phyloP scores from a whole-genome alignment of 2,888 invertebrate genomes.

The Lithosia quadra region DNA sequence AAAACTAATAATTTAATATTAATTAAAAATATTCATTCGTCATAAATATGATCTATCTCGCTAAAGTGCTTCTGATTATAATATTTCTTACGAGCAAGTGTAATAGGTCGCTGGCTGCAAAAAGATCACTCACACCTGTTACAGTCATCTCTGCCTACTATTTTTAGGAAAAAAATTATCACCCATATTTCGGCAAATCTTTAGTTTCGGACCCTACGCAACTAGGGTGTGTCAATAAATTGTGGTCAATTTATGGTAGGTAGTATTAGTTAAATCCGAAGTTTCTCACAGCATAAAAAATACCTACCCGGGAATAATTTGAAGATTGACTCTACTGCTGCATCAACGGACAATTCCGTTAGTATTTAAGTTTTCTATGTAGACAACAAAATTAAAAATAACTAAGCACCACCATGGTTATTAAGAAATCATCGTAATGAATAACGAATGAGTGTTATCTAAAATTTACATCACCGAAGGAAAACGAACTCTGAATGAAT shows the following conservation, averaged over 20 bases:
- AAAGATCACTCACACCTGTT: background rate
- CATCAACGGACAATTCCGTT: background rate
- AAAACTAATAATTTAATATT: slow-evolving; percentile 54
- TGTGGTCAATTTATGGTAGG: background rate
- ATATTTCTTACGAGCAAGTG: slow-evolving; percentile 27
- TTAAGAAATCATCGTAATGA: too few relatives aligned
- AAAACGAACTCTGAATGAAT: too few relatives aligned
- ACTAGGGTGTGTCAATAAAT: too few relatives aligned
- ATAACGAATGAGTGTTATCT: too few relatives aligned
- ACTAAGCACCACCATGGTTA: slow-evolving; percentile 6
- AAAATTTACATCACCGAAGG: background rate
- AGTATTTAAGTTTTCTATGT: too few relatives aligned
- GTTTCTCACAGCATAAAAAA: background rate
- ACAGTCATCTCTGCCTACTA: too few relatives aligned
- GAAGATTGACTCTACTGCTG: background rate
- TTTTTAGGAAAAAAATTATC: too few relatives aligned
- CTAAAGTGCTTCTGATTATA: slow-evolving; percentile 44
- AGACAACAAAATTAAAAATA: too few relatives aligned
- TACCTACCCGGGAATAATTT: background rate
- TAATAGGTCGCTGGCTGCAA: slow-evolving; percentile 6
- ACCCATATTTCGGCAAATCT: too few relatives aligned
- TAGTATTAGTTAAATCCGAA: background rate
- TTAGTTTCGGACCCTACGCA: too few relatives aligned
- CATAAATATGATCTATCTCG: slow-evolving; percentile 50
- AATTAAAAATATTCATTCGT: slow-evolving; percentile 57